These are phyloP conservation scores for Astropecten irregularis DNA, from an alignment of 53 echinoderm and acorn worm genomes.

Conservation along the genomic window DNA sequence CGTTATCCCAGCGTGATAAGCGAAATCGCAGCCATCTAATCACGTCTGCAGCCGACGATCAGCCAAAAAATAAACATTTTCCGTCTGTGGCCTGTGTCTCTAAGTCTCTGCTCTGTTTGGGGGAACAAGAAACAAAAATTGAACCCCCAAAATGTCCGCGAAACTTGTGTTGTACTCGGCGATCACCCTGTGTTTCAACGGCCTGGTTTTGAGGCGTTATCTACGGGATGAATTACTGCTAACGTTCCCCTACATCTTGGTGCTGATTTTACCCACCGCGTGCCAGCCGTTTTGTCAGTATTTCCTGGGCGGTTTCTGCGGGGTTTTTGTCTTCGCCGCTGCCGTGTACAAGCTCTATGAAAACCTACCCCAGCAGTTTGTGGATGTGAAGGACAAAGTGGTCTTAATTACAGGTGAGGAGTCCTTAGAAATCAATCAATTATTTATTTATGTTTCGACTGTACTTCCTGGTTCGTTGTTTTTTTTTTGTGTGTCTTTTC, in stretches of 20 bases:
- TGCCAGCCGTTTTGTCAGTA: constrained; percentile 91
- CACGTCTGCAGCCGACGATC: no score
- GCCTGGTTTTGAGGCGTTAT: constrained; percentile 84
- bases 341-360: constrained; percentile 84
- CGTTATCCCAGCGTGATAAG: background rate
- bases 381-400: constrained; percentile 72
- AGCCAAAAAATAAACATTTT: no score
- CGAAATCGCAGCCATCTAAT: background rate
- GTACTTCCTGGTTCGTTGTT: no score
- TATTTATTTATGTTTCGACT: background rate
- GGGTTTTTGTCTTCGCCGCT: constrained; percentile 76
- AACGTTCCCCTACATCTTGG: constrained; percentile 81
- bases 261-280: constrained; percentile 81
- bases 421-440: no score
- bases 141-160: constrained; percentile 59
- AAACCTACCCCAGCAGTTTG: constrained; percentile 78
- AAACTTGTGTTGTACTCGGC: constrained; percentile 86
- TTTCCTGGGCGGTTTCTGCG: constrained; percentile 89
- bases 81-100: no score
- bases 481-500: no score
- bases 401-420: constrained; percentile 84
- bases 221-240: constrained; percentile 78
- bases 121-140: background rate
- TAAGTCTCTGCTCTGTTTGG: no score
- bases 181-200: constrained; percentile 87